Base-by-base conservation (phyloP, 2,797 vertebrate species). In the Protonibea diacanthus region DNA sequence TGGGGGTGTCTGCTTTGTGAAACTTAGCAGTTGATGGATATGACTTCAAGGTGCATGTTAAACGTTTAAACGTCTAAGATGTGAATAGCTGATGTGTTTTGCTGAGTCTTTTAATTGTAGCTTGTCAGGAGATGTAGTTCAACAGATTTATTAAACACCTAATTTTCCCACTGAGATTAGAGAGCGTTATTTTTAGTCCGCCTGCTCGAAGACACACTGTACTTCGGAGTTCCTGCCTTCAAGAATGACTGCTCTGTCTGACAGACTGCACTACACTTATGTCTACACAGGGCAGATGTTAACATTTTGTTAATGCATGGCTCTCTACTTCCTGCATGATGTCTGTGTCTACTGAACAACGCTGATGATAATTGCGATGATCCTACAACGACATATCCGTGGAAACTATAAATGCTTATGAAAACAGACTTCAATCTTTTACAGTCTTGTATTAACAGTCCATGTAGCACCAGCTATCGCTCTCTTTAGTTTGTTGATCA, bases 71-170 rank as follows among this genome's bases (percentile, higher is more conserved):
- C 76, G 70, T 88, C 80, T 72, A 62, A 76, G 80, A 88, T 86
- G 82, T 78, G 90, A 93, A 92, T 88, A 75, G 86, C 86, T 86
- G 85, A 86, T 87, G 83, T 92, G 80, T 93, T 91, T 93, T 80
- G 67, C 78, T 12, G 77, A 83, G 83, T 88, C 82, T 86, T 87
- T 90, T 89, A 93, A 91, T 93, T 92, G 86, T 82, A 74, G 84
- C 90, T 78, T 91, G 91, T 93, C 93, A 92, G 83, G 75, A 88
- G 83, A 84, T 79, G 87, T 78, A 84, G 84, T 89, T 90, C 72
- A 91, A 78, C 89, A 92, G 86, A 94, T 94, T 92, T 93, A 93
- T 94, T 92, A 86, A 92, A 93, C 88, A 85, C 85, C 85, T 89
- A 82, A 91, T 93, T 94, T 93, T 90, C 86, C 89, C 88, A 51